phyloP scores from a whole-genome alignment of 2,797 vertebrate genomes.

The Pangasius mekongensis region DNA sequence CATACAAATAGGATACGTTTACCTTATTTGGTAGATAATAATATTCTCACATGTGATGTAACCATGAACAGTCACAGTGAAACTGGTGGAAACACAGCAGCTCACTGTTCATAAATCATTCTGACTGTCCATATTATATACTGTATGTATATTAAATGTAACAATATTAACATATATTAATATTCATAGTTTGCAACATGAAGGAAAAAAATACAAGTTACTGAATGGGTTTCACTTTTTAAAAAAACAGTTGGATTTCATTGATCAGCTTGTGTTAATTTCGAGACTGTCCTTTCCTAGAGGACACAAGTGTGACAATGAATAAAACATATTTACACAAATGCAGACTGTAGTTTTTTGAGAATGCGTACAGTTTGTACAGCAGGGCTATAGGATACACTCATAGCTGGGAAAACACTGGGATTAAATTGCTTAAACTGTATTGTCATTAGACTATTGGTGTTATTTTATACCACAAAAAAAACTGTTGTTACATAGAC shows the following conservation, averaged over 20 bases:
- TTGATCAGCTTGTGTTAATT: not conserved
- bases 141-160: not conserved
- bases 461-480: too few species aligned
- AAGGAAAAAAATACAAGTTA: not conserved
- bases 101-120: not conserved
- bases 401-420: not conserved
- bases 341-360: not conserved
- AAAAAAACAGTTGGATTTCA: not conserved
- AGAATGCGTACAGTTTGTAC: not conserved
- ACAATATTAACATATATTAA: not conserved
- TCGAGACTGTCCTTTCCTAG: not conserved
- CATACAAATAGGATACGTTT: not conserved
- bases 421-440: not conserved
- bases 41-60: not conserved
- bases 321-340: not conserved
- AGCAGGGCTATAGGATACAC: not conserved
- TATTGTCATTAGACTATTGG: not conserved
- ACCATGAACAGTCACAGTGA: not conserved
- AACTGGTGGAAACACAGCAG: not conserved
- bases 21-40: not conserved
- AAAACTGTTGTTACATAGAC: not conserved
- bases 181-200: not conserved
- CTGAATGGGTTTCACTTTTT: not conserved
- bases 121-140: not conserved
- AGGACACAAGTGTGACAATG: not conserved